phyloP scores from a whole-genome alignment of 2,888 invertebrate species.

The Agrochola circellaris region DNA sequence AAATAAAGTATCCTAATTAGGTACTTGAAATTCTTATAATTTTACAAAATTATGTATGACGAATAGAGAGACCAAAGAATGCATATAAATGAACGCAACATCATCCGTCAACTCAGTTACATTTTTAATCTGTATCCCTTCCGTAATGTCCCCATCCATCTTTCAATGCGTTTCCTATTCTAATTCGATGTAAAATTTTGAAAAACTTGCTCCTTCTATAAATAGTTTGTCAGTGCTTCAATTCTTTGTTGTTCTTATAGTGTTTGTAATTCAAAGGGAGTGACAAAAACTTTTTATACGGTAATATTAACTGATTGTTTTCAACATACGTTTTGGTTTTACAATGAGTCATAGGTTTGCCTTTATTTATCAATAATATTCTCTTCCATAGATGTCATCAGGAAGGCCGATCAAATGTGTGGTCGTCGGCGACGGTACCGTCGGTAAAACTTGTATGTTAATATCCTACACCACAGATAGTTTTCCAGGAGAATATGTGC shows the following conservation, averaged over 20 bases:
- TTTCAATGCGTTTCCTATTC: conserved; percentile 81
- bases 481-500: conserved; percentile 98
- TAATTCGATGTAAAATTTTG: conserved; percentile 71
- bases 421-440: conserved; percentile 97
- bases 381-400: conserved; percentile 94
- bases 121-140: conserved; percentile 65
- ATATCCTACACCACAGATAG: conserved; percentile 98
- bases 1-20: neutral
- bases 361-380: conserved; percentile 82
- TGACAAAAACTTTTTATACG: conserved; percentile 58
- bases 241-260: conserved; percentile 52
- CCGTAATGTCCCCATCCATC: conserved; percentile 70
- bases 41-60: neutral
- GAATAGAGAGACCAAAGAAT: conserved; percentile 12
- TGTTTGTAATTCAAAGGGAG: conserved; percentile 55
- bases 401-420: conserved; percentile 98
- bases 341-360: conserved; percentile 86
- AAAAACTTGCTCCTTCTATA: conserved; percentile 59
- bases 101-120: conserved; percentile 62
- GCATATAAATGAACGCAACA: conserved; percentile 62
- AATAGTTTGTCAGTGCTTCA: conserved; percentile 58
- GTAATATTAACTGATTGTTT: conserved; percentile 70
- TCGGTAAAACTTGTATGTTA: conserved; percentile 98
- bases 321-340: conserved; percentile 76
- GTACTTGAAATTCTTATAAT: neutral